Percentiles rank a stretch among this genome's conserved stretches.
phyloP scores from a whole-genome alignment of 2,888 invertebrate species.

The Muscina levida region DNA sequence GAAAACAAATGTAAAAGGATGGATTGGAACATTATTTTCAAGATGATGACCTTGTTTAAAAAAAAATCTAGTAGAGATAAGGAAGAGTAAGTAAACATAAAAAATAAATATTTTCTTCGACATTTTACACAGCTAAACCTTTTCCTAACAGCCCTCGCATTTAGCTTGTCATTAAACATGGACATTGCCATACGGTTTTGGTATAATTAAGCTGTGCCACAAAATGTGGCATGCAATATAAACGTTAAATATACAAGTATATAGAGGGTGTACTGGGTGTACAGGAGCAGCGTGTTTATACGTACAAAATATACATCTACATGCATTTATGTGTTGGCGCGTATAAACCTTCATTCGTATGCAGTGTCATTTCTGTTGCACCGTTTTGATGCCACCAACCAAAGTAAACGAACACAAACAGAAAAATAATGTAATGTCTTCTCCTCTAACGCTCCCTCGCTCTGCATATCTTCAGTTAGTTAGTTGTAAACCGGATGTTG shows the following conservation, averaged over 20 bases:
- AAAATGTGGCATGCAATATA: slow-evolving; percentile 50
- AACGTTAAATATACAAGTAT: slow-evolving; percentile 11
- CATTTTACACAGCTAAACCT: no score
- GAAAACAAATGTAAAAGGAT: no score
- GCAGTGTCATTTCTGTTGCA: slow-evolving; percentile 36
- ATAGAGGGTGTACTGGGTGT: not conserved
- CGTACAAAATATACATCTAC: no score
- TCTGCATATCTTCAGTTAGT: not conserved
- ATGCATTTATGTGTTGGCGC: not conserved
- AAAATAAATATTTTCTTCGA: no score
- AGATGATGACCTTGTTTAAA: no score
- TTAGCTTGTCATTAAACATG: not conserved
- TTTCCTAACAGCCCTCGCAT: not conserved
- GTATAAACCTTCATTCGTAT: slow-evolving; percentile 15
- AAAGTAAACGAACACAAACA: slow-evolving; percentile 24
- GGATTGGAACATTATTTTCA: no score
- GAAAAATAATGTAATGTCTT: slow-evolving; percentile 29
- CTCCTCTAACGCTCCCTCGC: not conserved
- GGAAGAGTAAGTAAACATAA: no score
- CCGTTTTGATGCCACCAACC: slow-evolving; percentile 24
- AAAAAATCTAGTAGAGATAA: no score
- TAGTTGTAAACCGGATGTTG: slow-evolving; percentile 50
- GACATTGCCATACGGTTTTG: slow-evolving; percentile 29
- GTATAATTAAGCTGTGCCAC: slow-evolving; percentile 59
- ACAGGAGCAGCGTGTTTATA: no score